Conservation (phyloP, 2,888 invertebrate species). For the Dinocampus coccinellae region DNA sequence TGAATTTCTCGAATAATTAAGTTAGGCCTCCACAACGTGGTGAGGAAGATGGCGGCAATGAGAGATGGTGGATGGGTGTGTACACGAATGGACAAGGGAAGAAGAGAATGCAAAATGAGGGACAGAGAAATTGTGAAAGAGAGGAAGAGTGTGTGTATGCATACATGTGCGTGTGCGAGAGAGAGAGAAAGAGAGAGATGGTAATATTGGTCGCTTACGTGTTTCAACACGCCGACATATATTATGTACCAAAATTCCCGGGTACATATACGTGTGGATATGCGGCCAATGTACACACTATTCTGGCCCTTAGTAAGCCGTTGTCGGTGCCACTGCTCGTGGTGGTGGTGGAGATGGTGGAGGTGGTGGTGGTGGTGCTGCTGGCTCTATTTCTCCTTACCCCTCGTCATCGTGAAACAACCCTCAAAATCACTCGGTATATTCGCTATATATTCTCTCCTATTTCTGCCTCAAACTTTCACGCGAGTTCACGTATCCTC, state of each 20-base stretch:
- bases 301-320: slow-evolving; percentile 37
- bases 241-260: slow-evolving; percentile 62
- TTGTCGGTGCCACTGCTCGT: too few species aligned
- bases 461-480: slow-evolving; percentile 33
- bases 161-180: too few species aligned
- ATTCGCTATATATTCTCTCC: too few species aligned
- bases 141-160: too few species aligned
- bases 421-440: too few species aligned
- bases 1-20: slow-evolving; percentile 70
- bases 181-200: slow-evolving; percentile 52
- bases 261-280: slow-evolving; percentile 55
- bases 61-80: not conserved
- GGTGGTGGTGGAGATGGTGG: too few species aligned
- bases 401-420: not conserved
- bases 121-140: slow-evolving; percentile 20
- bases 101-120: slow-evolving; percentile 46
- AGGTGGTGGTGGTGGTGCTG: slow-evolving; percentile 7
- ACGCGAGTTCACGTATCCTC: slow-evolving; percentile 32
- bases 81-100: not conserved
- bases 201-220: slow-evolving; percentile 60
- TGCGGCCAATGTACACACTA: slow-evolving; percentile 34
- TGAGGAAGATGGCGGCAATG: slow-evolving; percentile 21
- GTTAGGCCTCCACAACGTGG: slow-evolving; percentile 63
- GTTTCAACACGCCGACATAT: slow-evolving; percentile 65
- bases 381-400: slow-evolving; percentile 36